These are phyloP conservation scores for Spea bombifrons DNA, from an alignment of 2,113 vertebrate species.

Conservation along the genomic window DNA sequence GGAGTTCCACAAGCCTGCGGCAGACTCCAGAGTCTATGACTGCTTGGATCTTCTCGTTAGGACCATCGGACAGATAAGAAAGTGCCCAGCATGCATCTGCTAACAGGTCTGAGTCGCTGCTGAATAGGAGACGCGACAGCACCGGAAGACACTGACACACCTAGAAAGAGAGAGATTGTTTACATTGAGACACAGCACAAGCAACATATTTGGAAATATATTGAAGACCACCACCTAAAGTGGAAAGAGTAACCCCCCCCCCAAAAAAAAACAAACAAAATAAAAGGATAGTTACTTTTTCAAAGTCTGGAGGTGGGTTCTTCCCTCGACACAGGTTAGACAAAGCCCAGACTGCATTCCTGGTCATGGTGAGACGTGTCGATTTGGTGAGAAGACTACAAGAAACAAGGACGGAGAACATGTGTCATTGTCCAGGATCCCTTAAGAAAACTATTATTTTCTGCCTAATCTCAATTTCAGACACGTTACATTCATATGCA, in stretches of 20 bases:
- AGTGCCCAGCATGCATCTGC: slow-evolving; percentile 98
- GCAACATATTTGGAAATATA: not conserved
- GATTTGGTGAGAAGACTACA: slow-evolving; percentile 92
- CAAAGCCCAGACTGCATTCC: slow-evolving; percentile 96
- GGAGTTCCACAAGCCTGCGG: slow-evolving; percentile 88
- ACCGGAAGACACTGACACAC: slow-evolving; percentile 94
- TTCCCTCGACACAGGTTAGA: slow-evolving; percentile 97
- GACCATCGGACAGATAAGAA: slow-evolving; percentile 94
- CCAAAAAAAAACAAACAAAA: not conserved
- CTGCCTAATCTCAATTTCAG: too few relatives aligned
- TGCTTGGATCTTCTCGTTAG: slow-evolving; percentile 97
- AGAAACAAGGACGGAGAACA: slow-evolving; percentile 14
- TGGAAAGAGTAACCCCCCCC: not conserved
- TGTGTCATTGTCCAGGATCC: too few relatives aligned
- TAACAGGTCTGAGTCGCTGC: slow-evolving; percentile 93
- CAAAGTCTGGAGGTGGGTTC: slow-evolving; percentile 92
- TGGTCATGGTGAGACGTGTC: slow-evolving; percentile 93
- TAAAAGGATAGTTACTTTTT: slow-evolving; percentile 74
- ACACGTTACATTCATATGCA: too few relatives aligned
- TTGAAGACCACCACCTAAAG: rapidly evolving
- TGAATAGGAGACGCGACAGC: slow-evolving; percentile 91
- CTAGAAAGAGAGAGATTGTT: slow-evolving; percentile 61
- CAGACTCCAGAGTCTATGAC: slow-evolving; percentile 97
- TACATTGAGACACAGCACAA: not conserved
- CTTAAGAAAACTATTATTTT: too few relatives aligned